These are phyloP conservation scores for Podarcis muralis DNA, from an alignment of 2,113 vertebrate species.

Conservation along the genomic window DNA sequence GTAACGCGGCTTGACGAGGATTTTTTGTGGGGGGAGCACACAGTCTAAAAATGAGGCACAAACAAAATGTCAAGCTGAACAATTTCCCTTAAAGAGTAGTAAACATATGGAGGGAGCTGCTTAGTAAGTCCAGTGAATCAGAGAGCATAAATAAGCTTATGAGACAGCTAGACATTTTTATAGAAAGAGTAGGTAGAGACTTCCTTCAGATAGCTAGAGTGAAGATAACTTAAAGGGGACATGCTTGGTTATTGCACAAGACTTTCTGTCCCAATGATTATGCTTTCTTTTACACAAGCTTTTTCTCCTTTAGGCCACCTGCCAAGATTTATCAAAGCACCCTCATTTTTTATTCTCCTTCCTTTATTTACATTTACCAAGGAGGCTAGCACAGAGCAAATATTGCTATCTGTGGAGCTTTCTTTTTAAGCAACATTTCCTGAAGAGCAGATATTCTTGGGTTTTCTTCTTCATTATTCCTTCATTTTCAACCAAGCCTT, in stretches of 20 bases:
- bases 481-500: constrained; percentile 8
- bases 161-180: constrained; percentile 38
- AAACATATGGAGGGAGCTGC: constrained; percentile 25
- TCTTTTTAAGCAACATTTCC: background rate
- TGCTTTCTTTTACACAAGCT: background rate
- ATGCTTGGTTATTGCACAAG: constrained; percentile 4
- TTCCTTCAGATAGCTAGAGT: constrained; percentile 9
- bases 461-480: background rate
- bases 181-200: constrained; percentile 5
- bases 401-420: background rate
- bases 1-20: constrained; percentile 6
- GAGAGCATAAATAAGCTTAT: constrained; percentile 47
- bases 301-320: background rate
- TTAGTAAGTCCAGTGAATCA: constrained; percentile 37
- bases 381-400: constrained; percentile 1
- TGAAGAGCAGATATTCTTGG: background rate
- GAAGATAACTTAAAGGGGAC: constrained; percentile 21
- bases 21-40: background rate
- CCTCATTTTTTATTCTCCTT: constrained; percentile 5
- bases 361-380: constrained; percentile 3
- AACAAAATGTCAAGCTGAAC: constrained; percentile 35
- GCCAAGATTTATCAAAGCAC: constrained; percentile 23
- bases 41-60: background rate
- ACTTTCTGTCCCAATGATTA: constrained; percentile 8
- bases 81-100: constrained; percentile 32